Base-by-base conservation (phyloP, 2,113 vertebrate species). In the Salvator merianae region DNA sequence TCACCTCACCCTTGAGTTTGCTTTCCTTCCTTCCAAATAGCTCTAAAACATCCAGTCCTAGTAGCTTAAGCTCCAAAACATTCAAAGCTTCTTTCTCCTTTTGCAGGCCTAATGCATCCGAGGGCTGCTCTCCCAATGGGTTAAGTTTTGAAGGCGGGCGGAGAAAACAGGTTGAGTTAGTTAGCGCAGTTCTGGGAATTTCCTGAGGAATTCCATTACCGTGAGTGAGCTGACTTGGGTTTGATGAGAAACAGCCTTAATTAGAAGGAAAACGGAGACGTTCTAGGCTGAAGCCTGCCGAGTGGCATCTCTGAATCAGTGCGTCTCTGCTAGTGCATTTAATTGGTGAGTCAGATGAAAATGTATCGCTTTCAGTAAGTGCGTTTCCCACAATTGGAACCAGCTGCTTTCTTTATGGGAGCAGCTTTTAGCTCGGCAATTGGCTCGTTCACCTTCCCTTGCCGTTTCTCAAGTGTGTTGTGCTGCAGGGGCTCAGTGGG, bases 191-290 rank as follows among this genome's bases (percentile, higher is more conserved):
- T 91, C 74, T 85, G 93, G 91, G 92, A 93, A 86, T 91, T 93
- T 90, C 93, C 83, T 84, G 87, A 88, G 82, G 62, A 88, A 94
- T 93, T 92, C 89, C 85, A 81, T 92, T 90, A 69, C 38, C 83
- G 84, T 89, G 84, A 93, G 63, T 47, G 79, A 78, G 88, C 72
- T 82, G 32, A 82, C 72, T 83, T 88, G 86, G 47, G 26, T 38
- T 90, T 87, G 87, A 86, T 87, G 87, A 91, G 78, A 86, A 94
- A 55, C 77, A 84, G 53, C 40, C 68, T 79, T 83, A 71, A 91
- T 89, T 82, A 86, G 72, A 85, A 38, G 32, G 66, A 85, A 84
- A 83, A 81, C 83, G 83, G 85, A 86, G 81, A 87, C 34, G 86
- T 18, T 83, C 91, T 87, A 77, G 59, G 75, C 79, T 18, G 77